Evolutionary conservation across 2,113 vertebrate genomes (phyloP), one percentile per base, ranked within the genome.

Genomic region (Tauraco erythrolophus): DNA sequence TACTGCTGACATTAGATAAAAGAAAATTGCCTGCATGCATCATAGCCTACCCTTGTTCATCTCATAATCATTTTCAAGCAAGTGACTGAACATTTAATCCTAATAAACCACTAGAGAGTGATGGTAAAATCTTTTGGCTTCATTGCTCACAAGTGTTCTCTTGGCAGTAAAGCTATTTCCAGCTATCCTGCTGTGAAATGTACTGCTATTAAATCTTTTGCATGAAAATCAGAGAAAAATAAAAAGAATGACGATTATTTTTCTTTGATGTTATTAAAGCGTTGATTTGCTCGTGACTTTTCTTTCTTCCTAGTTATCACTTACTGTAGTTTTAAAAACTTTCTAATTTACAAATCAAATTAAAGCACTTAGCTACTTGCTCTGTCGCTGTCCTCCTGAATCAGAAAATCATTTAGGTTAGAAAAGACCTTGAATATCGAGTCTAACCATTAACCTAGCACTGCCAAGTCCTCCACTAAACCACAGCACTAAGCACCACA

Each of bases 91-190:
- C 57, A 69, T 85, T 85, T 92, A 94, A 93, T 93, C 58, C 75
- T 85, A 80, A 96, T 90, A 83, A 85, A 93, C 37, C 4, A 3
- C 72, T 33, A 39, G 23, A 75, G 16, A 43, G 28, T 53, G 56
- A 64, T 75, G 74, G 69, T 84, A 75, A 77, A 95, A 87, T 83
- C 45, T 97, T 95, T 41, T 80, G 61, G 66, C 90, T 92, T 85
- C 90, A 80, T 57, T 95, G 81, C 81, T 96, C 78, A 43, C 53
- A 76, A 96, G 28, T 14, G 11, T 85, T 75, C 61, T 92, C 39
- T 61, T 53, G 50, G 23, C 45, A 92, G n/a, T 33, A 58, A 85
- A 92, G 82, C 46, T 72, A 80, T 88, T 95, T 85, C 71, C 62
- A 80, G 50, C 53, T 54, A 23, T 46, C 70, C 61, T 92, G 50